Base-by-base conservation (phyloP, 2,888 invertebrate genomes). In the Apotomis turbidana region DNA sequence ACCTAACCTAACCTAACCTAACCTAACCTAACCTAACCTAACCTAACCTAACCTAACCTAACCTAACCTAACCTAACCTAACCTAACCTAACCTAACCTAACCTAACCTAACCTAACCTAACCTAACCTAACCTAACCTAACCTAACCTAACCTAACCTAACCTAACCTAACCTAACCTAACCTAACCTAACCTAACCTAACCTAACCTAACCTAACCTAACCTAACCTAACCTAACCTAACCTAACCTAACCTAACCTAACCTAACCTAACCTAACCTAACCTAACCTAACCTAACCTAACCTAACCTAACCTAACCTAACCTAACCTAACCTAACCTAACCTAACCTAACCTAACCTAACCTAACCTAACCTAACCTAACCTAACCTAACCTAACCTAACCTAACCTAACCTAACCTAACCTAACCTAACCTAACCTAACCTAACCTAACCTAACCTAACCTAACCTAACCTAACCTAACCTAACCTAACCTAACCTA, bases 221-320 rank as follows among this genome's bases (percentile, higher is more conserved):
- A 72, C 70, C 64, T 59, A 59, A 59, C 59, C 59, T 59, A 59
- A 59, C 59, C 59, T 59, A 59, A 59, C 59, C 59, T 59, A 59
- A 59, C 59, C 59, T 59, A 59, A 59, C 59, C 59, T 59, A 59
- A 59, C 59, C 59, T 59, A 59, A 59, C 59, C 59, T 59, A 59
- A 59, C 59, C 59, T 59, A 59, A 59, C 59, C 59, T 59, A 59
- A 59, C 59, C 59, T 59, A 59, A 59, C 59, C 59, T 59, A 59
- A 59, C 59, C 55, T 59, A 59, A 59, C 59, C 59, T 59, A 59
- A 59, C 59, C 59, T 59, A 59, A 59, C 59, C 59, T 59, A 59
- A 59, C 59, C 59, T 59, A 59, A 59, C 59, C 59, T 59, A 59
- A 59, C 59, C 59, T 59, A 59, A 59, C 59, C 59, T 59, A 59